Percentiles rank a stretch among this genome's conserved stretches.
Conservation (phyloP, 2,888 invertebrate species). For the Alloscopus bannaensis region DNA sequence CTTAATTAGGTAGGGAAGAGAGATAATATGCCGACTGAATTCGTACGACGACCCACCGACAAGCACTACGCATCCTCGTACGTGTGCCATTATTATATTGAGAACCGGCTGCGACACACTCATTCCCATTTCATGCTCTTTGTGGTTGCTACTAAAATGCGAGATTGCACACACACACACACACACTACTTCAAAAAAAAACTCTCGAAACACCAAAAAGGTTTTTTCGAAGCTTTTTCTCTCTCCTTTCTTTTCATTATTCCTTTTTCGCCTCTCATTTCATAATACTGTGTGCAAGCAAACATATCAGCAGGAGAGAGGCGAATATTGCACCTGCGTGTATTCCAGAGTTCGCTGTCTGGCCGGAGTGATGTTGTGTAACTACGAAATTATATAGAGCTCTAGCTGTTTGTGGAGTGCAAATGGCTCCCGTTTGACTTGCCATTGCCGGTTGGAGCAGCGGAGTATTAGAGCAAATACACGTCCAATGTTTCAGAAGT, state of each 20-base stretch:
- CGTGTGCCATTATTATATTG: conserved; percentile 55
- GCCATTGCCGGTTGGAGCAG: not conserved
- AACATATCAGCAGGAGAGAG: not conserved
- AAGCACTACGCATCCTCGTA: too few species aligned
- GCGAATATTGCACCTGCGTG: conserved; percentile 42
- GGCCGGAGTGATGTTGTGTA: too few species aligned
- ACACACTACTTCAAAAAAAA: too few species aligned
- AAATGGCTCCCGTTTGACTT: conserved; percentile 24
- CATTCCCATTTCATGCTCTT: too few species aligned
- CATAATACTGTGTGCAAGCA: not conserved
- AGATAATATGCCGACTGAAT: conserved; percentile 51
- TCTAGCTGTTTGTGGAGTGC: not conserved
- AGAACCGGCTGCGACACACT: conserved; percentile 53
- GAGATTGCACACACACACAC: too few species aligned
- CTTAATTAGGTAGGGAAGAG: conserved; percentile 60
- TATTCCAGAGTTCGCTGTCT: too few species aligned
- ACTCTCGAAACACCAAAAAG: too few species aligned
- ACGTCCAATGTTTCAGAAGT: not conserved
- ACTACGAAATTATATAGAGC: not conserved
- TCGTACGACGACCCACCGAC: too few species aligned
- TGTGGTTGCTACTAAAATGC: conserved; percentile 51
- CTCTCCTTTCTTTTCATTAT: conserved; percentile 1
- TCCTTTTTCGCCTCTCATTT: conserved; percentile 15
- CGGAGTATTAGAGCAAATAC: not conserved
- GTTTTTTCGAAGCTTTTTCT: too few species aligned